Percentiles rank a stretch among this genome's conserved stretches.
Evolutionary conservation across 1,140 invertebrate genomes (phyloP).

Genomic region (Campoletis sonorensis): DNA sequence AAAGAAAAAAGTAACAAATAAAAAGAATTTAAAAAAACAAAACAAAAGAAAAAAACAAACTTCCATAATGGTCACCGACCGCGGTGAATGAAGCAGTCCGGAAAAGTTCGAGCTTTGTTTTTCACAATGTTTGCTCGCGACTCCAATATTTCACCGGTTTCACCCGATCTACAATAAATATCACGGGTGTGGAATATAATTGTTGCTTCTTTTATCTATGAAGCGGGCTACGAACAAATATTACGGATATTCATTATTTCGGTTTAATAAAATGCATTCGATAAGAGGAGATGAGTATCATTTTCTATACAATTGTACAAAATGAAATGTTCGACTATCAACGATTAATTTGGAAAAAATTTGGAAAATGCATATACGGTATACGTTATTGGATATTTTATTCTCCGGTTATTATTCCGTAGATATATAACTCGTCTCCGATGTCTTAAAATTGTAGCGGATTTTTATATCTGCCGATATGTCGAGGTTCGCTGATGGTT

Average conservation of each 20-base stretch:
- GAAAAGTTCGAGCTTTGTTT: slow-evolving; percentile 6
- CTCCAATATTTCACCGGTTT: not conserved
- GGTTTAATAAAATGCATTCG: too few species aligned
- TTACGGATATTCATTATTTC: not conserved
- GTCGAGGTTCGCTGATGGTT: not conserved
- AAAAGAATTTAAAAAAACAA: not conserved
- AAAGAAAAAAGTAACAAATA: not conserved
- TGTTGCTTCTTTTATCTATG: not conserved
- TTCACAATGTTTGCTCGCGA: not conserved
- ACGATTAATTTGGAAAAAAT: too few species aligned
- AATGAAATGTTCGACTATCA: too few species aligned
- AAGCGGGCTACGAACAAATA: not conserved
- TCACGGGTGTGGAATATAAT: slow-evolving; percentile 13
- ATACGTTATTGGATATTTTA: slow-evolving; percentile 20
- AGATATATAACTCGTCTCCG: not conserved
- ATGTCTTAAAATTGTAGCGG: slow-evolving; percentile 10
- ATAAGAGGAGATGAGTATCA: not conserved
- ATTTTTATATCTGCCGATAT: slow-evolving; percentile 26
- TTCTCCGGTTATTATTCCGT: not conserved
- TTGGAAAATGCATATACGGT: too few species aligned
- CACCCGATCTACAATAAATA: not conserved
- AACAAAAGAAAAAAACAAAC: not conserved
- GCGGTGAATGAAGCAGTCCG: not conserved
- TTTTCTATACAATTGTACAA: too few species aligned
- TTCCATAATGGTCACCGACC: not conserved